Base-by-base conservation (phyloP, 2,888 invertebrate genomes). In the Tortrix viridana region DNA sequence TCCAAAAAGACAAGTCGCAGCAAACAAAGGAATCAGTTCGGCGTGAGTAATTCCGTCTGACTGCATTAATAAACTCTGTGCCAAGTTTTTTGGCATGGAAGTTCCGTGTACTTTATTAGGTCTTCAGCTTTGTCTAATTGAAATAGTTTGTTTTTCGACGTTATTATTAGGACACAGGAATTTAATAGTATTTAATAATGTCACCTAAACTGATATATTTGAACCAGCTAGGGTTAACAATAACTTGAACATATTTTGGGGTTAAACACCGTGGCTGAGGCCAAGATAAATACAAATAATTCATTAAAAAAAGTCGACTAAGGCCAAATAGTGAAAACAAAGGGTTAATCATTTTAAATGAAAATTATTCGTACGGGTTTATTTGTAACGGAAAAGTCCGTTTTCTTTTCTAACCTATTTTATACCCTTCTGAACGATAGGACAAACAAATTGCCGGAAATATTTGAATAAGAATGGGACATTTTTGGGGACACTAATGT, bases 401-500 rank as follows among this genome's bases (percentile, higher is more conserved):
- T 80, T 75, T 74, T 76, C 70, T 75, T 74, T 74, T 75, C 76
- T 75, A 75, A 76, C 77, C 77, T 79, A 80, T 79, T 84, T 77
- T 79, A 75, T 78, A 77, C 77, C 75, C 74, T 80, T 81, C 78
- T 81, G 80, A 85, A 85, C 80, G 87, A 86, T 85, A 84, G 85
- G 80, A 85, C 82, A 86, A 89, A 89, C 88, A 88, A 91, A 89
- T 88, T 88, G 86, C 85, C 85, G 87, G 86, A 89, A 89, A 88
- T 88, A 89, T 92, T 92, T 91, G 88, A 90, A 90, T 91, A 87
- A 88, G 85, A 92, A 89, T 89, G 86, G 88, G 79, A 82, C 81
- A 81, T 86, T 89, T 85, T 84, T 74, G 77, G 82, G 84, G 81
- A 79, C 83, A 88, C 88, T 90, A 91, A 90, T 89, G 88, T 87